A percentile compares a stretch with the other conserved stretches of the same genome.
These are phyloP conservation scores for Drosophila siamana DNA, from an alignment of 2,888 invertebrate species.

Conservation along the genomic window DNA sequence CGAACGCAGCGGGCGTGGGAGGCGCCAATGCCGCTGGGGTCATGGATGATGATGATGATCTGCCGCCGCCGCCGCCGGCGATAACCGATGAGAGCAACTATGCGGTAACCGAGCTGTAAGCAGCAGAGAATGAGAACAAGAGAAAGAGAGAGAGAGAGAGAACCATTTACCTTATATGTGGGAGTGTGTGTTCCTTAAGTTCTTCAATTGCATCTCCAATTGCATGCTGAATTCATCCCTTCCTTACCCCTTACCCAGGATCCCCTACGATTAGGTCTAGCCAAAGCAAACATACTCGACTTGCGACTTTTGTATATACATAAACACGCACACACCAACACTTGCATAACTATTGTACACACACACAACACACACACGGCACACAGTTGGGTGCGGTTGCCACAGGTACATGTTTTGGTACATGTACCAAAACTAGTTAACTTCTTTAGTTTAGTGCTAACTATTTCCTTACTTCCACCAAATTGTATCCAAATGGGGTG, in stretches of 20 bases:
- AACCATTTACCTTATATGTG: constrained; percentile 20
- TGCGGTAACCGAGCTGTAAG: constrained; percentile 85
- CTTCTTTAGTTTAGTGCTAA: background rate
- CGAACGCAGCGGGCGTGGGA: constrained; percentile 7
- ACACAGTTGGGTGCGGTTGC: background rate
- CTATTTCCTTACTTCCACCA: background rate
- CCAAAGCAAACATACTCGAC: constrained; percentile 42
- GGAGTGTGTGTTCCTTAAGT: constrained; percentile 39
- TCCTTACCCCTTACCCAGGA: constrained; percentile 20
- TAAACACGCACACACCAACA: constrained; percentile 6
- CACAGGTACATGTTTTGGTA: background rate
- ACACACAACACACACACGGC: constrained; percentile 30
- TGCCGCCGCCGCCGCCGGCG: constrained; percentile 84
- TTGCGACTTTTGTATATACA: constrained; percentile 66
- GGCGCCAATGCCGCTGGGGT: constrained; percentile 11
- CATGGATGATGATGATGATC: constrained; percentile 81
- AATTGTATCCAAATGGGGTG: too few relatives aligned
- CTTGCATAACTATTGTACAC: background rate
- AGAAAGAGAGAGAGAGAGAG: background rate
- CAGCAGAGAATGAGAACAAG: background rate
- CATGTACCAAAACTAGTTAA: background rate
- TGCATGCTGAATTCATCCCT: constrained; percentile 22
- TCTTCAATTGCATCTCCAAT: constrained; percentile 38
- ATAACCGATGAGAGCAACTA: constrained; percentile 85
- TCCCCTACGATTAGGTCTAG: constrained; percentile 40